Base-by-base conservation (phyloP, 2,797 vertebrate genomes). In the Astyanax mexicanus region DNA sequence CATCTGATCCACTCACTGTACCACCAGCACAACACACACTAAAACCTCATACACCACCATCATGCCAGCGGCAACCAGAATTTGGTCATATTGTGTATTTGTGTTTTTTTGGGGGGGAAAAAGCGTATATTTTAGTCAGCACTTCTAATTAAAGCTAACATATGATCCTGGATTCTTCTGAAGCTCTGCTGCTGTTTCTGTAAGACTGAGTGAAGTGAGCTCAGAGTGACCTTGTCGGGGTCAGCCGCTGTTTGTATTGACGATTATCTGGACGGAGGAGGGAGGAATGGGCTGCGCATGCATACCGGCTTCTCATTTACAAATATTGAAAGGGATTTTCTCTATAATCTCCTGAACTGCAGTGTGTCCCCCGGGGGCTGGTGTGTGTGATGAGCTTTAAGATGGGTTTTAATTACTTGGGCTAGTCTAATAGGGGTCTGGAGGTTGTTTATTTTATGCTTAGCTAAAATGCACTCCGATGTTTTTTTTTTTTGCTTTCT, bases 291-390 rank as follows among this genome's bases (percentile, higher is more conserved):
- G 21, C 67, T 32, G 66, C 29, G 57, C 10, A 19, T 65, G 65
- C 65, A 47, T 69, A 68, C 69, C 57, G n/a, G 47, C 40, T 49
- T 66, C 66, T 64, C 23, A 69, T 74, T 69, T 77, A 55, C 32
- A 77, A 78, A 55, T 66, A 58, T 69, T 81, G 27, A 7, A 29
- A 64, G 45, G 47, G 67, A 70, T 77, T 64, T 69, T 67, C 55
- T 47, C 15, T 21, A 13, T 73, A 77, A 72, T 72, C 54, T 54
- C 13, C 62, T 67, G 67, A 25, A 54, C 69, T 70, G 51, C 66
- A 44, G 17, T 25, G n/a, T 0, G 37, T 70, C 74, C 69, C 74
- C 25, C 25, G 74, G 57, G 74, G 2, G 2, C 38, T 12, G 15
- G 4, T 60, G 51, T 25, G 64, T 25, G 29, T 7, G 44, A 69